Conservation (phyloP, 2,113 vertebrate genomes). For the Loxodonta africana region DNA sequence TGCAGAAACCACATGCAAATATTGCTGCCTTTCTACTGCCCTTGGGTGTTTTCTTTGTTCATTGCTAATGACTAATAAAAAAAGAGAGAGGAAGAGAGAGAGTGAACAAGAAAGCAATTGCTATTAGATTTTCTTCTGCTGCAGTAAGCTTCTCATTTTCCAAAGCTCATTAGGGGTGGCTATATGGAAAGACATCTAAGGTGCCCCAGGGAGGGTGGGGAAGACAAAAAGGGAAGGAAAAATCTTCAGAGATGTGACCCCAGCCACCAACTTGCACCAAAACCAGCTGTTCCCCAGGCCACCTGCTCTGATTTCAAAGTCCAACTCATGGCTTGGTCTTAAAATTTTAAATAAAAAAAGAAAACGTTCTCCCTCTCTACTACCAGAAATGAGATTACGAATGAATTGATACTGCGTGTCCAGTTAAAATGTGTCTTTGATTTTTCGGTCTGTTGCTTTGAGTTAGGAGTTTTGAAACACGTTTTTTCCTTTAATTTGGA, state of each 20-base stretch:
- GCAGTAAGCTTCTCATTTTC: slow-evolving; percentile 87
- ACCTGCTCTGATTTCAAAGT: not conserved
- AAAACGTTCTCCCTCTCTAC: not conserved
- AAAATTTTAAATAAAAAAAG: not conserved
- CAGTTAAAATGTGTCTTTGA: slow-evolving; percentile 45
- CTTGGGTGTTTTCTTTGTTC: slow-evolving; percentile 86
- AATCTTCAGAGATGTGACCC: slow-evolving; percentile 70
- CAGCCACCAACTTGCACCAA: slow-evolving; percentile 74
- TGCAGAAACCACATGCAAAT: slow-evolving; percentile 29
- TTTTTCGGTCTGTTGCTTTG: not conserved
- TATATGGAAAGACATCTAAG: slow-evolving; percentile 80
- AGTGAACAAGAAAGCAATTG: slow-evolving; percentile 82
- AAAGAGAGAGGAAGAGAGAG: slow-evolving; percentile 2
- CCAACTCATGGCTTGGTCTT: slow-evolving; percentile 28
- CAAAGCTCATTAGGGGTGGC: slow-evolving; percentile 89
- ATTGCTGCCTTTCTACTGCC: slow-evolving; percentile 81
- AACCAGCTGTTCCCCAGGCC: not conserved
- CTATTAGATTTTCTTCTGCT: slow-evolving; percentile 86
- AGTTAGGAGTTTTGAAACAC: slow-evolving; percentile 34
- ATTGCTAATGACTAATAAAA: slow-evolving; percentile 88
- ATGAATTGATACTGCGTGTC: not conserved
- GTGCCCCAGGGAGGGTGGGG: slow-evolving; percentile 76
- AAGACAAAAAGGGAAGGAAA: slow-evolving; percentile 65
- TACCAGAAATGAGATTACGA: not conserved
- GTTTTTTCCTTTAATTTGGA: slow-evolving; percentile 36